Base-by-base conservation (phyloP, 2,797 vertebrate genomes). In the Pangasius larnaudii region DNA sequence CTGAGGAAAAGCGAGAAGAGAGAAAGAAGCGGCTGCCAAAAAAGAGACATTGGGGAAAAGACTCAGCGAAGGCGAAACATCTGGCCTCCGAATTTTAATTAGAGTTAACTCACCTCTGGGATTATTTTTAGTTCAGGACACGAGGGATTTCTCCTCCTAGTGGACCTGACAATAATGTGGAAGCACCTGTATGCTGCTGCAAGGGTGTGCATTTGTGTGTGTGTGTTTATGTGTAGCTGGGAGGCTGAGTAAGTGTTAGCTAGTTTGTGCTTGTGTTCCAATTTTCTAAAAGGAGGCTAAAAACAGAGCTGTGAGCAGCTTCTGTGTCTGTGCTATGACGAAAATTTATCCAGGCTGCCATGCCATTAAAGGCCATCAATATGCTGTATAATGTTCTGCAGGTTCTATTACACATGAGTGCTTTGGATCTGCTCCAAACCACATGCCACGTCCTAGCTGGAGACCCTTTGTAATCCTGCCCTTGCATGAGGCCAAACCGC, bases 41-140 rank as follows among this genome's bases (percentile, higher is more conserved):
- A 89, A 79, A 87, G 90, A 93, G 90, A 91, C 94, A 90, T 93
- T 88, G 42, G 95, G 94, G 95, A 93, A 93, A 94, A 92, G 90
- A 93, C 86, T 90, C 71, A 85, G 92, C 93, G 90, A 93, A 95
- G 92, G 94, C 94, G 95, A 94, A 96, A 95, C 96, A 96, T 95
- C 95, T 96, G 94, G 95, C 94, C 95, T 94, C 92, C 88, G 92
- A 93, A 93, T 96, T 96, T 96, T 96, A 96, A 96, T 96, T 95
- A 95, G 90, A 91, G 80, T 77, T 86, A 91, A 93, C 87, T 92
- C 92, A 94, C 94, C 92, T 91, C 83, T 92, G 94, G 94, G 95
- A 95, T 93, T 94, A 94, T 91, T 92, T 94, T 94, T 92, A 92
- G 91, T 94, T 94, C 91, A 92, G 86, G 85, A 88, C 91, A 89